Percentiles rank a stretch among this genome's conserved stretches.
phyloP scores from a whole-genome alignment of 2,113 vertebrate genomes.

The Crotalus viridis region DNA sequence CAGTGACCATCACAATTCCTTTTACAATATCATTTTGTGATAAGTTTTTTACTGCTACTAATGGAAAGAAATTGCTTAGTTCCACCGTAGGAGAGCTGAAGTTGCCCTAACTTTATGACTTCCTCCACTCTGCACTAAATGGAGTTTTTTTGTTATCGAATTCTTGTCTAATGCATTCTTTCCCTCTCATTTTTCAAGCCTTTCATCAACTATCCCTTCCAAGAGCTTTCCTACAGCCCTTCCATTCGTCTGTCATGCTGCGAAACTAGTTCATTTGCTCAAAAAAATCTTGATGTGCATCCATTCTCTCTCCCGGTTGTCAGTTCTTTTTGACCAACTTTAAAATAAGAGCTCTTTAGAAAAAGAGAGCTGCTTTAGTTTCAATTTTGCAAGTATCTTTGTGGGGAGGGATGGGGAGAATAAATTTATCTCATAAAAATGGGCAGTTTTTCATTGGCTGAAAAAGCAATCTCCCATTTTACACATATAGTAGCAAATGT shows the following conservation, averaged over 20 bases:
- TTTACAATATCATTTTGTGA: neutral
- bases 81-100: conserved; percentile 17
- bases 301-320: conserved; percentile 8
- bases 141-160: conserved; percentile 14
- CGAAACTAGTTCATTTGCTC: conserved; percentile 31
- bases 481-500: neutral
- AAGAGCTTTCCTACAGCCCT: conserved; percentile 10
- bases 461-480: neutral
- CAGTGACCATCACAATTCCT: neutral
- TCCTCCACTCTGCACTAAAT: conserved; percentile 21
- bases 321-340: neutral
- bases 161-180: conserved; percentile 26
- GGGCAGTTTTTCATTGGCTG: neutral
- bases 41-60: neutral
- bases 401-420: neutral
- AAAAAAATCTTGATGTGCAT: conserved; percentile 13
- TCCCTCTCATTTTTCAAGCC: conserved; percentile 21
- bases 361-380: neutral
- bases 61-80: neutral
- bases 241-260: conserved; percentile 23
- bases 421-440: neutral
- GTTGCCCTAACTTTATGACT: conserved; percentile 26
- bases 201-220: conserved; percentile 23
- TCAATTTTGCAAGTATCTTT: neutral
- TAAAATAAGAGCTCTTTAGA: neutral